Base-by-base conservation (phyloP, 2,888 invertebrate genomes). In the Watsonalla cultraria region DNA sequence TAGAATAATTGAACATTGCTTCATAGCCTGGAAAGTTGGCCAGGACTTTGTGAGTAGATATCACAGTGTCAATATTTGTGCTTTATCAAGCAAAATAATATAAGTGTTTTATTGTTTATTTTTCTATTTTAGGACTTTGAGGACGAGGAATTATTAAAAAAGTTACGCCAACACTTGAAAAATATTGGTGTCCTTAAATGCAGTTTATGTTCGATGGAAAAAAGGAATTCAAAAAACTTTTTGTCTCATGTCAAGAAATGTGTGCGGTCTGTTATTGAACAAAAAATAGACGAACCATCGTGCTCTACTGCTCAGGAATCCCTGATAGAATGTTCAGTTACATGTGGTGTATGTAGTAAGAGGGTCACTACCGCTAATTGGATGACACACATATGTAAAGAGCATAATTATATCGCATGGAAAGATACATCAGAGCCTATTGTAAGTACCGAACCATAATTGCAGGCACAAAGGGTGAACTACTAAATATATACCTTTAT, bases 381-480 rank as follows among this genome's bases (percentile, higher is more conserved):
- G 79, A 49, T 66, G 5, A 55, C 57, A 9, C 79, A 80, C 55
- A 70, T 70, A 46, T 60, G 55, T 8, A 66, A 59, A n/a, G 57
- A 68, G 58, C 78, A 79, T 46, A 57, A 70, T 51, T 80, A 80
- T 64, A 52, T 78, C 2, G 76, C 77, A 7, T 78, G 78, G 79
- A 66, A 65, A 54, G 58, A 68, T 11, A 64, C 90, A 51, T 86
- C 92, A 47, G 54, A 71, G 37, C 85, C 91, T 55, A 66, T 92
- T 70, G 93, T 93, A 86, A 87, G 82, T 74, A 24, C 24, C 24
- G 24, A 24, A 24, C 1, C 24, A 24, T 24, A 24, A 24, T 24
- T 24, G 24, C 24, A 24, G 1, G 24, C 24, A 24, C 24, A 24
- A 24, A 24, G 24, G 24, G 24, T 24, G 24, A 42, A 42, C 11